Evolutionary conservation across 2,113 vertebrate genomes (phyloP).

Genomic region (Sigmodon hispidus): DNA sequence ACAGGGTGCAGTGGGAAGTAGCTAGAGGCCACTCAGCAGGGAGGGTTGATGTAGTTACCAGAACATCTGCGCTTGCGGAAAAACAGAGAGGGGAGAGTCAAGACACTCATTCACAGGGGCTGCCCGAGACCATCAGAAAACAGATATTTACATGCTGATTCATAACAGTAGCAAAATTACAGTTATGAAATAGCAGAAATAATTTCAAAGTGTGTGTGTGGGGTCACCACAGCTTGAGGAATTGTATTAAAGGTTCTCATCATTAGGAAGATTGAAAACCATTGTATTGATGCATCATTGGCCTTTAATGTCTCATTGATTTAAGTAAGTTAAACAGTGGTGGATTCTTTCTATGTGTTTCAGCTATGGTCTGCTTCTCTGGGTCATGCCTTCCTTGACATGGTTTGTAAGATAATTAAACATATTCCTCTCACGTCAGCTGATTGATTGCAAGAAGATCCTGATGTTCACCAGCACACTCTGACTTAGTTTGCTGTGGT

Average conservation of each 20-base stretch:
- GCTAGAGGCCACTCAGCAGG: background rate
- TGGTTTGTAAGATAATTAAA: background rate
- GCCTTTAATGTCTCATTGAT: background rate
- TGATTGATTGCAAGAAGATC: background rate
- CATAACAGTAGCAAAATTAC: background rate
- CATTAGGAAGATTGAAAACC: background rate
- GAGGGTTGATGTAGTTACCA: too few species aligned
- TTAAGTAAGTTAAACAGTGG: background rate
- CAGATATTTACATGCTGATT: background rate
- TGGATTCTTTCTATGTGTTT: fast-evolving
- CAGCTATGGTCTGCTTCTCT: background rate
- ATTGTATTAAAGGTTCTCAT: background rate
- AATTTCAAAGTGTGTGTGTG: background rate
- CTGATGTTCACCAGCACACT: background rate
- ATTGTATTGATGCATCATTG: background rate
- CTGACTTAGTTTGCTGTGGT: background rate
- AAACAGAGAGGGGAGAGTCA: too few species aligned
- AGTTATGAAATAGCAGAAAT: background rate
- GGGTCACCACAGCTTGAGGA: background rate
- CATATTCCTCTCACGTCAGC: background rate
- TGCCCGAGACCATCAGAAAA: background rate
- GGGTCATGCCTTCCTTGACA: background rate
- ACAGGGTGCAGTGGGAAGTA: background rate
- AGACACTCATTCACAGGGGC: background rate
- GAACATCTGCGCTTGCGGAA: background rate